Base-by-base conservation (phyloP, 2,113 vertebrate genomes). In the Nipponia nippon region DNA sequence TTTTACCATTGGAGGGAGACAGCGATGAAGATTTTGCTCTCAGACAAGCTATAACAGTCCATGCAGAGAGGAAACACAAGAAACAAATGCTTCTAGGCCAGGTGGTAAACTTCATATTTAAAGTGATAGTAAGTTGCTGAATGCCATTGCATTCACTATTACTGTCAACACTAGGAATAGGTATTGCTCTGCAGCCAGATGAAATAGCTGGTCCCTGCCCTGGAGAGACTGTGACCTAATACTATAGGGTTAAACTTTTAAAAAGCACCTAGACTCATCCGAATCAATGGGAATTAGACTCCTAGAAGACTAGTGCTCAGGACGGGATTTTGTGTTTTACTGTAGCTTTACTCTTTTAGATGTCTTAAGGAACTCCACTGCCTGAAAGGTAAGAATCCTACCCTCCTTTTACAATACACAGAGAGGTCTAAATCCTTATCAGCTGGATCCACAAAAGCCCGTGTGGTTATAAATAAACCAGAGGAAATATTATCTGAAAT, bases 1-100 rank as follows among this genome's bases (percentile, higher is more conserved):
- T 11, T 85, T 92, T 75, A 78, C 97, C 97, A 96, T 91, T 90
- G 87, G 97, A 95, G 97, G 97, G 97, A 90, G 96, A 65, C 71
- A 96, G 92, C 1, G 92, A 75, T 94, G 81, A 94, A 91, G 30
- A 23, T 86, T 93, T 96, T 83, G 61, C 87, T 92, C 40, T 79
- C 27, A 22, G 30, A 18, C 21, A 34, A 76, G 61, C 4, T 25
- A 0, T 40, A 83, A 42, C 40, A 52, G 70, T 62, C 13, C 7
- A 19, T 16, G 11, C 27, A 66, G 50, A 65, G 6, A 40, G 34
- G 27, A 91, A 90, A 72, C 6, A 17, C 21, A 42, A 53, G 36
- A 50, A 95, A 69, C 10, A 73, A 61, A 63, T 44, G 10, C 9
- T 92, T 78, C 62, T 62, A 76, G 44, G 14, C 34, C 36, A 87